A percentile compares a stretch with the other conserved stretches of the same genome.
These are phyloP conservation scores for Gallinago stenura DNA, from an alignment of 2,797 vertebrate genomes.

Conservation along the genomic window DNA sequence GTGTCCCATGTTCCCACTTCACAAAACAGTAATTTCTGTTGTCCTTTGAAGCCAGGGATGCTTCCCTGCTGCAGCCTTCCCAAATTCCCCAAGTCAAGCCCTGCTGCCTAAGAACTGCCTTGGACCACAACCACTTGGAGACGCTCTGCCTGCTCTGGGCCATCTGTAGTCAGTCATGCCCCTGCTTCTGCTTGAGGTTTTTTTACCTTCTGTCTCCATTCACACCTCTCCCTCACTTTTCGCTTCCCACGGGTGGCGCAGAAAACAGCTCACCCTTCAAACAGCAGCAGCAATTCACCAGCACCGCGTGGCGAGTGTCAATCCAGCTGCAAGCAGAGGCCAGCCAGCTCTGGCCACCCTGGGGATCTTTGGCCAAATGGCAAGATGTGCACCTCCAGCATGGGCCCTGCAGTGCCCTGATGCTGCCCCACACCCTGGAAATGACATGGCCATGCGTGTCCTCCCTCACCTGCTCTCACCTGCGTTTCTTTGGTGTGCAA, in stretches of 20 bases:
- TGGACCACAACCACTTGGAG: background rate
- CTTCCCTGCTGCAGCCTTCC: background rate
- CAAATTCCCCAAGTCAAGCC: background rate
- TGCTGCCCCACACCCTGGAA: background rate
- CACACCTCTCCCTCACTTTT: background rate
- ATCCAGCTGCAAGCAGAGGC: background rate
- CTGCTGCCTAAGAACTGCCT: accelerated
- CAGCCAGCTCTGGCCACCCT: background rate
- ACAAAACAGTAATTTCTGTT: background rate
- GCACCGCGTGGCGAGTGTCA: background rate
- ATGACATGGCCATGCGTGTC: accelerated
- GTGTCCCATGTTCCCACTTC: background rate
- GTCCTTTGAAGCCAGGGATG: background rate
- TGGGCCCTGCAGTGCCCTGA: background rate
- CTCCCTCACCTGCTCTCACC: background rate
- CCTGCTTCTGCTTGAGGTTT: background rate
- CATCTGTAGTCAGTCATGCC: background rate
- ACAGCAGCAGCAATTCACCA: background rate
- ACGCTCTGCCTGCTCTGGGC: background rate
- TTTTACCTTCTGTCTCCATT: background rate
- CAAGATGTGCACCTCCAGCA: background rate
- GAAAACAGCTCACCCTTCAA: background rate
- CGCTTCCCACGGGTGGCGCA: background rate
- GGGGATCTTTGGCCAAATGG: background rate
- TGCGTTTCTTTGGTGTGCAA: accelerated